Conservation (phyloP, 1,140 invertebrate species). For the Sipha flava region DNA sequence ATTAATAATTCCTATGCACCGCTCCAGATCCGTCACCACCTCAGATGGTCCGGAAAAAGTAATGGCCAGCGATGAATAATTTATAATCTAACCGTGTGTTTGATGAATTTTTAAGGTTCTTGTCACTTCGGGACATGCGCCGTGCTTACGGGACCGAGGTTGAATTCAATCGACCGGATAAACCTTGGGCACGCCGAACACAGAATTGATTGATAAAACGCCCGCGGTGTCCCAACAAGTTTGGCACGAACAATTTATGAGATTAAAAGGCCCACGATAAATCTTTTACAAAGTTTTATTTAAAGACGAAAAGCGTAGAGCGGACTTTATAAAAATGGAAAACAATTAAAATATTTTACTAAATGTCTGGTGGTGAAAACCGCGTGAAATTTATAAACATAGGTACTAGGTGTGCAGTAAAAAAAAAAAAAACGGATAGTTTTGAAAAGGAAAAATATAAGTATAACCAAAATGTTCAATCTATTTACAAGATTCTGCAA, state of each 20-base stretch:
- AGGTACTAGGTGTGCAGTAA: no score
- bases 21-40: not conserved
- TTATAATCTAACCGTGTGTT: not conserved
- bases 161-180: conserved; percentile 26
- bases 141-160: not conserved
- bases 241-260: not conserved
- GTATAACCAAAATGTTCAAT: no score
- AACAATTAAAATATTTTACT: no score
- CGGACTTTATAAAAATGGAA: no score
- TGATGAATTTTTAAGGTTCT: conserved; percentile 24
- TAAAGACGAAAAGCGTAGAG: not conserved
- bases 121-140: not conserved
- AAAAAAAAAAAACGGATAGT: no score
- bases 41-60: not conserved
- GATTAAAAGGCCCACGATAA: not conserved
- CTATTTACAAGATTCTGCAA: no score
- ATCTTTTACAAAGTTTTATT: not conserved
- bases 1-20: not conserved
- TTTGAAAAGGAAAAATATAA: no score
- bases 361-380: no score
- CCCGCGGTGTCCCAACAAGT: not conserved
- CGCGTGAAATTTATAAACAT: no score
- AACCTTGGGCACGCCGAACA: not conserved
- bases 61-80: conserved; percentile 8
- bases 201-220: conserved; percentile 4